A percentile compares a stretch with the other conserved stretches of the same genome.
Conservation (phyloP, 2,888 invertebrate genomes). For the Blomia tropicalis region DNA sequence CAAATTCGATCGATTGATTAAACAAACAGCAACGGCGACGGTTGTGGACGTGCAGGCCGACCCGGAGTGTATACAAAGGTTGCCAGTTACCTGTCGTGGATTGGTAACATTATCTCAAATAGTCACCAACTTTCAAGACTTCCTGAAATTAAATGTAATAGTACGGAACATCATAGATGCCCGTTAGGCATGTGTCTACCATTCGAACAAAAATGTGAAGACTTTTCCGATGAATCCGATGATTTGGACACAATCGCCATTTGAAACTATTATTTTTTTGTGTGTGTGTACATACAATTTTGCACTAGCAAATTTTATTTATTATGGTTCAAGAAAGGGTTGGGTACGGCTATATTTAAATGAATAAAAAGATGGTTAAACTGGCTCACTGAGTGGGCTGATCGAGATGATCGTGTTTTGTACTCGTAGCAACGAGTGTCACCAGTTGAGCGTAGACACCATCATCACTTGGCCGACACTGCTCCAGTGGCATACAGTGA, state of each 20-base stretch:
- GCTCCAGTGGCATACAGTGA: too few relatives aligned
- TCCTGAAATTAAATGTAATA: neutral
- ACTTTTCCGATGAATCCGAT: conserved; percentile 30
- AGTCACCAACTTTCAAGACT: neutral
- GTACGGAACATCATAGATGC: too few relatives aligned
- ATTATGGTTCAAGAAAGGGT: too few relatives aligned
- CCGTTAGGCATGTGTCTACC: conserved; percentile 47
- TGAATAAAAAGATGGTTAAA: too few relatives aligned
- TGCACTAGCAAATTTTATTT: too few relatives aligned
- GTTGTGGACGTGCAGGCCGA: conserved; percentile 57
- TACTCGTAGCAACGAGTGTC: neutral
- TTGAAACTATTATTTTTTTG: too few relatives aligned
- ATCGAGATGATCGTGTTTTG: too few relatives aligned
- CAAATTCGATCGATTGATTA: too few relatives aligned
- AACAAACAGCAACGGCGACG: conserved; percentile 62
- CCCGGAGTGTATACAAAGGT: conserved; percentile 68
- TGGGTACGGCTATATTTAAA: too few relatives aligned
- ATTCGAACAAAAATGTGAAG: conserved; percentile 45
- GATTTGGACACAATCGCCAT: too few relatives aligned
- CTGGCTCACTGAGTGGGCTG: too few relatives aligned
- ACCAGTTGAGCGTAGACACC: neutral
- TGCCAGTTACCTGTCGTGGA: conserved; percentile 55
- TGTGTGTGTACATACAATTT: too few relatives aligned
- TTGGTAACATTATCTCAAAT: conserved; percentile 43
- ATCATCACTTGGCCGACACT: neutral